These are phyloP conservation scores for Platysteira castanea DNA, from an alignment of 2,113 vertebrate species.

Conservation along the genomic window DNA sequence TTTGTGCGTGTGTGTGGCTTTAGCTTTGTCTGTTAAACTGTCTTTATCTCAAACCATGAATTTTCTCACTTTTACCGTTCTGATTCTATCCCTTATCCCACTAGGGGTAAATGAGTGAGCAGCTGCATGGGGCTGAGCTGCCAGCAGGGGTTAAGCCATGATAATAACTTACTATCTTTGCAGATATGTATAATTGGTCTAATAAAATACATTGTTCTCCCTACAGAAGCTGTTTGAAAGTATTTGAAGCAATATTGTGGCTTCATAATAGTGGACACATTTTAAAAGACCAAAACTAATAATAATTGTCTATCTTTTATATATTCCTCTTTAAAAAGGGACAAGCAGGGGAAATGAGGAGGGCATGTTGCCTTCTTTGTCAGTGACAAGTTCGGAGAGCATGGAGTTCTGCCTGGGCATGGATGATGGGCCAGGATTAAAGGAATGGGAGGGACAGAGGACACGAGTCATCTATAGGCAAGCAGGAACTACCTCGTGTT, in stretches of 20 bases:
- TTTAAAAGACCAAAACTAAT: not conserved
- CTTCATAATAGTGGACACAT: not conserved
- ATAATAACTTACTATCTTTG: not conserved
- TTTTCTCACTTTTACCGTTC: not conserved
- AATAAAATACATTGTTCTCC: not conserved
- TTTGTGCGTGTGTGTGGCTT: accelerated
- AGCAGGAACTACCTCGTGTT: not conserved
- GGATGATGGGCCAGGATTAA: not conserved
- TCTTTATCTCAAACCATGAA: not conserved
- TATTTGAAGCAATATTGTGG: not conserved
- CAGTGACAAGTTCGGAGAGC: accelerated
- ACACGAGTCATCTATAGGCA: not conserved
- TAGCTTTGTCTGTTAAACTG: not conserved
- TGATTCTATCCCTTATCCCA: not conserved
- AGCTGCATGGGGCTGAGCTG: not conserved
- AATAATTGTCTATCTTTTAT: not conserved
- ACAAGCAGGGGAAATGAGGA: not conserved
- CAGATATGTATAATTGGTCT: accelerated
- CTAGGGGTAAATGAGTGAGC: not conserved
- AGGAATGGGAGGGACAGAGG: not conserved
- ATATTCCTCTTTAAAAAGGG: not conserved
- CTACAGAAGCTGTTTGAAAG: not conserved
- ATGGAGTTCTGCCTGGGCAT: not conserved
- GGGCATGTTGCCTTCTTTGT: not conserved
- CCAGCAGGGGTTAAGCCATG: not conserved